These are phyloP conservation scores for Trematomus loennbergii DNA, from an alignment of 2,113 vertebrate genomes.

Conservation along the genomic window DNA sequence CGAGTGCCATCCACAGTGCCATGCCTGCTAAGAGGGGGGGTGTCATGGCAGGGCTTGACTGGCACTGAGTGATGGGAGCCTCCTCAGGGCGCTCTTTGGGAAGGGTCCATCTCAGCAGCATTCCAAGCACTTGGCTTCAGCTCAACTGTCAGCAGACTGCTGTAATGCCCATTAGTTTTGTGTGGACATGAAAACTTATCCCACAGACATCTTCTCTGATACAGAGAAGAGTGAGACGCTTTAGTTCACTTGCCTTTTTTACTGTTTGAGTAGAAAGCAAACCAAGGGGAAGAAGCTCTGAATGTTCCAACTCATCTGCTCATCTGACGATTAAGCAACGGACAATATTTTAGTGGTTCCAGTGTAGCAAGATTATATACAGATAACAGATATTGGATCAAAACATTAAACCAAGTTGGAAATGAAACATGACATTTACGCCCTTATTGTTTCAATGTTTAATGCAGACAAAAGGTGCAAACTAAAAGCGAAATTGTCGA, in stretches of 20 bases:
- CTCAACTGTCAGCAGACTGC: constrained; percentile 67
- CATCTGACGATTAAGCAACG: too few species aligned
- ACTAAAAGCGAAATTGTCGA: too few species aligned
- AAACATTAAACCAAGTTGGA: too few species aligned
- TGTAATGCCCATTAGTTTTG: constrained; percentile 58
- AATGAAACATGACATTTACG: too few species aligned
- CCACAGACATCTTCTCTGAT: constrained; percentile 30
- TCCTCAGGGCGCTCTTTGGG: constrained; percentile 61
- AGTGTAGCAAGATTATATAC: too few species aligned
- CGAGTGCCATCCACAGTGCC: constrained; percentile 59
- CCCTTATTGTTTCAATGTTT: too few species aligned
- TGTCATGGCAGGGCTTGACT: constrained; percentile 61
- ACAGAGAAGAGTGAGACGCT: too few species aligned
- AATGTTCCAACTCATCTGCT: neutral
- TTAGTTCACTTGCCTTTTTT: neutral
- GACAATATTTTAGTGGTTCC: too few species aligned
- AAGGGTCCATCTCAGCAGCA: constrained; percentile 70
- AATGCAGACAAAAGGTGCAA: too few species aligned
- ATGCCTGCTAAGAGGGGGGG: constrained; percentile 62
- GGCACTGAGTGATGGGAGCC: constrained; percentile 62
- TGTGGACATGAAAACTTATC: constrained; percentile 62
- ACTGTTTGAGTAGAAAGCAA: neutral
- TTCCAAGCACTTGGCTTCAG: constrained; percentile 64
- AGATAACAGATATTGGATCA: too few species aligned
- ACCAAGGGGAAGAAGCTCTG: neutral